Evolutionary conservation across 2,888 invertebrate genomes (phyloP).

Genomic region (Ectemnius lituratus): DNA sequence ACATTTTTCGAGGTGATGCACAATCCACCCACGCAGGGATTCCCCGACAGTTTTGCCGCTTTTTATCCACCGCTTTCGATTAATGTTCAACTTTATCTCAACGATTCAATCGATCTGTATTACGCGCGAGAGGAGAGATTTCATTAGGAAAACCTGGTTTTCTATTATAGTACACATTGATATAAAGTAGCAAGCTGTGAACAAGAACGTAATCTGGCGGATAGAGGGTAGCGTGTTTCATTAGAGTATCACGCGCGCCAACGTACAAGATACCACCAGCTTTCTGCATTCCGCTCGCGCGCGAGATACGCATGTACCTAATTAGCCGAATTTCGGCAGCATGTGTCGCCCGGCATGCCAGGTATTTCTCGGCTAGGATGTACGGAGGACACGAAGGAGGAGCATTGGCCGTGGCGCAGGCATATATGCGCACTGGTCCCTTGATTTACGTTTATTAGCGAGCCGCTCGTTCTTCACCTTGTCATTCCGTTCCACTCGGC

Average conservation of each 20-base stretch:
- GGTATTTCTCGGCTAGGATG: too few species aligned
- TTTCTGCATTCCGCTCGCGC: neutral
- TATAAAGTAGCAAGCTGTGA: neutral
- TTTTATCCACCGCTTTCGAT: neutral
- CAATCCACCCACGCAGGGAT: neutral
- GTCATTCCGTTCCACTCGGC: neutral
- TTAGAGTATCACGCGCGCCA: neutral
- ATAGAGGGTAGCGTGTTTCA: neutral
- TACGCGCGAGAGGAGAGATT: neutral
- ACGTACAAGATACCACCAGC: too few species aligned
- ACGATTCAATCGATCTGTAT: neutral
- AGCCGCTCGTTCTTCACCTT: constrained; percentile 1
- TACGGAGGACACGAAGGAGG: neutral
- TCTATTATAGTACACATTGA: neutral
- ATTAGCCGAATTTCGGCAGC: constrained; percentile 2
- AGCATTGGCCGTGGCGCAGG: neutral
- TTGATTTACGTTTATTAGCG: neutral
- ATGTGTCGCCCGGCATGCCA: neutral
- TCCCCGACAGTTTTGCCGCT: neutral
- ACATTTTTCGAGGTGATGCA: neutral
- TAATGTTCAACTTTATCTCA: neutral
- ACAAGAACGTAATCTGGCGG: neutral
- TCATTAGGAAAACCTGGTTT: neutral
- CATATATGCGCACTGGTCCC: neutral
- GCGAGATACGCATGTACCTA: neutral